A percentile compares a stretch with the other conserved stretches of the same genome.
These are phyloP conservation scores for Callocephalon fimbriatum DNA, from an alignment of 2,113 vertebrate species.

Conservation along the genomic window DNA sequence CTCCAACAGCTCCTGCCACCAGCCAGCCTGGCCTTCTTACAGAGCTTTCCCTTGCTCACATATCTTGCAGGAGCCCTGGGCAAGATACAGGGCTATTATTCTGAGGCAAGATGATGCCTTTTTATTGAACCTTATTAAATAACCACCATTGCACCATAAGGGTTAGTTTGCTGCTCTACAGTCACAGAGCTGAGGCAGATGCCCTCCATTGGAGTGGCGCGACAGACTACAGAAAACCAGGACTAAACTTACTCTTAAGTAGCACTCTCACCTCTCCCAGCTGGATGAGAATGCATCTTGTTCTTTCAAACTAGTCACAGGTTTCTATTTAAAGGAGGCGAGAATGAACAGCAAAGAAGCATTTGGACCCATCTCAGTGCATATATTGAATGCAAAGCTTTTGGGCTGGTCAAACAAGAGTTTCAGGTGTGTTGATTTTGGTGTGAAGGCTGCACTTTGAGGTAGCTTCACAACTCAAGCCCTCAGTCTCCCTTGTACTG, in stretches of 20 bases:
- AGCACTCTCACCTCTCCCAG: not conserved
- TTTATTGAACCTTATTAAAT: not conserved
- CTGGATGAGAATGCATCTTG: not conserved
- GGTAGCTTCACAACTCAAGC: not conserved
- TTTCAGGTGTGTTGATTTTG: not conserved
- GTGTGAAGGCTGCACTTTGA: not conserved
- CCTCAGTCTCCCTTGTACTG: not conserved
- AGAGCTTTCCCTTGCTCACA: not conserved
- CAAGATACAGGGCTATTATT: not conserved
- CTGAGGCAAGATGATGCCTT: not conserved
- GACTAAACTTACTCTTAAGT: not conserved
- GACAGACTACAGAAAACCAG: not conserved
- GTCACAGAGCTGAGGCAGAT: not conserved
- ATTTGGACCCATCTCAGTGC: fast-evolving
- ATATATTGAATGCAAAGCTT: not conserved
- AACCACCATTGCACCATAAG: not conserved
- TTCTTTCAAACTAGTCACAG: not conserved
- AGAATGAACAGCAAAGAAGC: not conserved
- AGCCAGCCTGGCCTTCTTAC: not conserved
- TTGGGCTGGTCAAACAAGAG: not conserved
- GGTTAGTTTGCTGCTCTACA: not conserved
- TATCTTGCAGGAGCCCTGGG: not conserved
- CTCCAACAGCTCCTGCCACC: not conserved
- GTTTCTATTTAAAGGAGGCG: not conserved
- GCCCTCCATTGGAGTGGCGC: not conserved